A percentile compares a stretch with the other conserved stretches of the same genome.
phyloP scores from a whole-genome alignment of 2,888 invertebrate genomes.

The Amphiduros pacificus region DNA sequence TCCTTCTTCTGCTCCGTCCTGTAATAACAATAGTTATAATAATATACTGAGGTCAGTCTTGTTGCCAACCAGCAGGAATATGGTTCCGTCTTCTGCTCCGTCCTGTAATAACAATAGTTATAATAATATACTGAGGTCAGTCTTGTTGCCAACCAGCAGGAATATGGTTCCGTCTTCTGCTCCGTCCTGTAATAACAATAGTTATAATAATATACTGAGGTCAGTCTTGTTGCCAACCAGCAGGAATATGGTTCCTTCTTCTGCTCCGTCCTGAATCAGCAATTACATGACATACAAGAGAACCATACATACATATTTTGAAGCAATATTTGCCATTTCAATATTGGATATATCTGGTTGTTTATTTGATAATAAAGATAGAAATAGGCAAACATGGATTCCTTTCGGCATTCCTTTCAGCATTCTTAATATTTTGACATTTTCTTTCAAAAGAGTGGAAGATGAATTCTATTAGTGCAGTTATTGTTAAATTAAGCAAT shows the following conservation, averaged over 20 bases:
- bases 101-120: slow-evolving; percentile 36
- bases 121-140: slow-evolving; percentile 56
- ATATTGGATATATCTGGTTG: no score
- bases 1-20: slow-evolving; percentile 60
- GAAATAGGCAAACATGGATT: no score
- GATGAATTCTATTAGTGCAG: not conserved
- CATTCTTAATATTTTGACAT: not conserved
- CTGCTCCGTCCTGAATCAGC: slow-evolving; percentile 57
- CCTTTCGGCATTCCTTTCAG: not conserved
- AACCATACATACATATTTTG: no score
- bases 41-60: slow-evolving; percentile 60
- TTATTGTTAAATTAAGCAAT: not conserved
- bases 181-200: slow-evolving; percentile 50
- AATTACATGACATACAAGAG: no score
- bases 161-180: slow-evolving; percentile 61
- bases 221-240: slow-evolving; percentile 65
- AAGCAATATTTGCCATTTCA: no score
- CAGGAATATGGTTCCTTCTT: slow-evolving; percentile 60
- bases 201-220: no score
- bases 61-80: slow-evolving; percentile 63
- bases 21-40: slow-evolving; percentile 14
- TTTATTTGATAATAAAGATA: no score
- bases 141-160: slow-evolving; percentile 64
- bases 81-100: slow-evolving; percentile 60
- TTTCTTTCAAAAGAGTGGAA: not conserved